Base-by-base conservation (phyloP, 2,113 vertebrate genomes). In the Oxyruncus cristatus region DNA sequence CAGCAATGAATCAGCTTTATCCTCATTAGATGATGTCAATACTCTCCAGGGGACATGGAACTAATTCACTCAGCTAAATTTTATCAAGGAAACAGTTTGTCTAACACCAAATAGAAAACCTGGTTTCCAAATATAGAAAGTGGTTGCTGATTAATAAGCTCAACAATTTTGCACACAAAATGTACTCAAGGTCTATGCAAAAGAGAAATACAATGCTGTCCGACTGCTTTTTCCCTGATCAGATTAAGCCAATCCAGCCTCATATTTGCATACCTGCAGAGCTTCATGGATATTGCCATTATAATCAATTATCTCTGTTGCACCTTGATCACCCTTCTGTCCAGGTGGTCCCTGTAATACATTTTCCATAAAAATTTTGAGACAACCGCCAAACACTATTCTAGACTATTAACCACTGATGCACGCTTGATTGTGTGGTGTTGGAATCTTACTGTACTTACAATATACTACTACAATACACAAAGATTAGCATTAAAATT, bases 231-330 rank as follows among this genome's bases (percentile, higher is more conserved):
- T 77, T 41, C 75, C 19, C 58, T 77, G 55, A 67, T 14, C 39
- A 62, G 39, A 52, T 21, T 28, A 63, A 84, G 41, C 15, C 35
- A 44, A 35, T 39, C 56, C 37, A 76, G 30, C 58, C 44, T 61
- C 71, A 28, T 8, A 37, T 70, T 91, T 68, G 95, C 99, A 95
- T 97, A 99, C 99, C 99, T 99, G 99, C 80, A 99, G 97, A 72
- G 99, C 99, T 97, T 99, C 99, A 26, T 99, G 99, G 93, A 99
- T 99, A 97, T 99, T 99, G 95, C 99, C 99, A 44, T 99, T 99
- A 97, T 99, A 99, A 97, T 99, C 99, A 89, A 99, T 99, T 95
- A 99, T 99, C 97, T 99, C 99, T 2, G 99, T 99, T 89, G 99
- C 97, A 82, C 99, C 99, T 97, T 98, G 99, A 66, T 99, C 99